Percentiles rank a stretch among this genome's conserved stretches.
Conservation (phyloP, 2,113 vertebrate species). For the Vidua macroura region DNA sequence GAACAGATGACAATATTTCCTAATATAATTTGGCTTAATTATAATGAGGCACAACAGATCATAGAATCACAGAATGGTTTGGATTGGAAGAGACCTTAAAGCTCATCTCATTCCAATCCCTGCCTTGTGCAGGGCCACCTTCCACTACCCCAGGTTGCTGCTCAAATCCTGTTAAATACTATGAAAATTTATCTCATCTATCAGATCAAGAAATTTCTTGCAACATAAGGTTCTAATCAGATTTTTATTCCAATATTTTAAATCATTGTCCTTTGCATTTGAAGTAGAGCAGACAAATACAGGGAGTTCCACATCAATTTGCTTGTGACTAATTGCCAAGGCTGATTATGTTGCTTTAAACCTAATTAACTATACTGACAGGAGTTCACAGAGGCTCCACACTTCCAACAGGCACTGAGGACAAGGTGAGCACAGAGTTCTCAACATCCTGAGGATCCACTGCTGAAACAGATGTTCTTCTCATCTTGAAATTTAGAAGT, state of each 20-base stretch:
- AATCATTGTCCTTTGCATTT: not conserved
- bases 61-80: not conserved
- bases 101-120: not conserved
- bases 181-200: not conserved
- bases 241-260: not conserved
- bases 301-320: not conserved
- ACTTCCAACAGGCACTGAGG: not conserved
- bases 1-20: not conserved
- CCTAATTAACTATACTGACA: not conserved
- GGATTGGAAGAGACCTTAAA: not conserved
- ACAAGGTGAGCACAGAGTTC: not conserved
- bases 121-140: not conserved
- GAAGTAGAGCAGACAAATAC: not conserved
- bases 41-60: not conserved
- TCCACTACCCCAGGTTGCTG: not conserved
- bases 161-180: not conserved
- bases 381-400: not conserved
- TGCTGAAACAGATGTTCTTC: not conserved
- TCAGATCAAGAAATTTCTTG: not conserved
- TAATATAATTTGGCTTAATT: not conserved
- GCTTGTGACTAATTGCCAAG: not conserved
- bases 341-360: not conserved
- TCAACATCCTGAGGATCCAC: not conserved
- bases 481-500: not conserved
- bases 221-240: not conserved